These are phyloP conservation scores for Harpagoxenus sublaevis DNA, from an alignment of 2,888 invertebrate genomes.

Conservation along the genomic window DNA sequence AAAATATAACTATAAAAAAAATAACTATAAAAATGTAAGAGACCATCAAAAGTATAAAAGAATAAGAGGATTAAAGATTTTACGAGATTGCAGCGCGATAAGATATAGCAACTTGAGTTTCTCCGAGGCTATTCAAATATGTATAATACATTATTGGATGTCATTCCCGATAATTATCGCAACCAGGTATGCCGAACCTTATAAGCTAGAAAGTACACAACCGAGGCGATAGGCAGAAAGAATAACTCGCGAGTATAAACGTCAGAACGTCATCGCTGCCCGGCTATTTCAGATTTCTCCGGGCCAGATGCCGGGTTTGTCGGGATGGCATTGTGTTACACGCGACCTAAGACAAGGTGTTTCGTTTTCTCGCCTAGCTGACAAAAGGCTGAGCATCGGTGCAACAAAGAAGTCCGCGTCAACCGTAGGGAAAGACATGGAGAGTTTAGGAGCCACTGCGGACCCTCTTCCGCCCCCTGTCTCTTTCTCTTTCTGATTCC, in stretches of 20 bases:
- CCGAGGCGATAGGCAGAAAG: slow-evolving; percentile 17
- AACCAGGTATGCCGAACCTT: slow-evolving; percentile 6
- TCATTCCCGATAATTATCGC: slow-evolving; percentile 62
- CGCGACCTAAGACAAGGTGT: slow-evolving; percentile 79
- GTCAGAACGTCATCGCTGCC: not conserved
- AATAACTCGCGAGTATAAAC: slow-evolving; percentile 31
- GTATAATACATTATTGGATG: slow-evolving; percentile 44
- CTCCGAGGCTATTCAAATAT: not conserved
- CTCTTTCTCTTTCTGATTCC: slow-evolving; percentile 18
- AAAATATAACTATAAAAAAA: no score
- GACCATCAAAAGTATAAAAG: not conserved
- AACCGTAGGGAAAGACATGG: slow-evolving; percentile 58
- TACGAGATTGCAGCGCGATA: not conserved
- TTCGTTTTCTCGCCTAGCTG: slow-evolving; percentile 67
- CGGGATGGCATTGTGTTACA: slow-evolving; percentile 74
- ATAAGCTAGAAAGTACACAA: slow-evolving; percentile 3
- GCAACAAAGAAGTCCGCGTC: slow-evolving; percentile 75
- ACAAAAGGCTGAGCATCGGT: slow-evolving; percentile 73
- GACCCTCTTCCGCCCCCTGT: slow-evolving; percentile 17
- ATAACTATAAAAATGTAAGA: not conserved
- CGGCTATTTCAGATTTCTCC: slow-evolving; percentile 51
- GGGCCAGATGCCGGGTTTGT: slow-evolving; percentile 57
- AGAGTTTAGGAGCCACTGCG: slow-evolving; percentile 22
- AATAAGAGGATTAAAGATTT: not conserved
- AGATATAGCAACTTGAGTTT: not conserved